phyloP scores from a whole-genome alignment of 2,113 vertebrate genomes.

The Chiloscyllium plagiosum region DNA sequence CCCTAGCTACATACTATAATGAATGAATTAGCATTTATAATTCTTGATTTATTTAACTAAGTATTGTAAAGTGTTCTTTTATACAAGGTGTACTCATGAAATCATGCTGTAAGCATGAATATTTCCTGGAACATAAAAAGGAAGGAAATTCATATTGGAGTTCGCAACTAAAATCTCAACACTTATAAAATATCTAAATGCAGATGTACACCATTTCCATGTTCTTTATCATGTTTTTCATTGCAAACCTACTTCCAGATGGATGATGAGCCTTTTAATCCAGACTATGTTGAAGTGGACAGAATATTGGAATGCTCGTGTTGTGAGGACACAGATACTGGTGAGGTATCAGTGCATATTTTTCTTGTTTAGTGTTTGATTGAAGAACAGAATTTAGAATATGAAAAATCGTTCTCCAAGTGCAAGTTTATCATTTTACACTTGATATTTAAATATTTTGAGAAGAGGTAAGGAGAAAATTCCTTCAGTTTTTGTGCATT shows the following conservation, averaged over 20 bases:
- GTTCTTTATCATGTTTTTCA: neutral
- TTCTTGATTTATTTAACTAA: neutral
- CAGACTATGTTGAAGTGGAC: constrained; percentile 96
- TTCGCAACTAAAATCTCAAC: neutral
- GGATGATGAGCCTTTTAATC: constrained; percentile 96
- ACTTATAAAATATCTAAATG: neutral
- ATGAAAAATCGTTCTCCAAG: constrained; percentile 10
- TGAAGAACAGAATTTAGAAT: neutral
- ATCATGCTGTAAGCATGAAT: neutral
- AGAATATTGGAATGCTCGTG: constrained; percentile 92
- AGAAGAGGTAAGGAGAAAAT: constrained; percentile 44
- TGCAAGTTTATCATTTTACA: neutral
- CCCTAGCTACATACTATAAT: neutral
- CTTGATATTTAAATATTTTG: constrained; percentile 41
- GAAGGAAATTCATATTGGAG: neutral
- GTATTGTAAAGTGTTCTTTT: neutral
- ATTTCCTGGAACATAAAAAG: neutral
- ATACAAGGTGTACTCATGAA: neutral
- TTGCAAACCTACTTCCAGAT: constrained; percentile 61
- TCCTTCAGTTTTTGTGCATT: constrained; percentile 42
- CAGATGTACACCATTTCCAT: neutral
- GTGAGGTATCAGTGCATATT: constrained; percentile 69
- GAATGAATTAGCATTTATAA: neutral
- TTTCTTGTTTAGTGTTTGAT: neutral
- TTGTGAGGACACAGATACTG: constrained; percentile 95